Conservation (phyloP, 2,113 vertebrate genomes). For the Zapornia atra region DNA sequence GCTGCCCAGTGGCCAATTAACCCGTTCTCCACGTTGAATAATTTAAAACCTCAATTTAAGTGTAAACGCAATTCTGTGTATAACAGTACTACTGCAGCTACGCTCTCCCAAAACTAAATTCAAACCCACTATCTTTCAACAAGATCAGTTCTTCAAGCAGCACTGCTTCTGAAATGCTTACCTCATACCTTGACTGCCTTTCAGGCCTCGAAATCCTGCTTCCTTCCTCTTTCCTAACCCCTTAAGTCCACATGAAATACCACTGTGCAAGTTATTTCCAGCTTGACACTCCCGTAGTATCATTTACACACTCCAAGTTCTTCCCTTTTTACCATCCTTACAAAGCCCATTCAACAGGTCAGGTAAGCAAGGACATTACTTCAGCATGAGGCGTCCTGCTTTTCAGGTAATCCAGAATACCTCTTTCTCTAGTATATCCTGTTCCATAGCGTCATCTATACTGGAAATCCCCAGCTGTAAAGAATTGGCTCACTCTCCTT, state of each 20-base stretch:
- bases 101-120: background rate
- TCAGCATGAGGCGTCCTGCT: background rate
- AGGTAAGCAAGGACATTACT: background rate
- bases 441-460: background rate
- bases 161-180: background rate
- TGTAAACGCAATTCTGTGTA: background rate
- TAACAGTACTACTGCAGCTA: accelerated
- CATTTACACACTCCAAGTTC: background rate
- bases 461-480: background rate
- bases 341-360: background rate
- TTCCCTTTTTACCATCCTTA: background rate
- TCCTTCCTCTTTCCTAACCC: background rate
- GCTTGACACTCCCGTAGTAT: background rate
- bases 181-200: background rate
- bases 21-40: background rate
- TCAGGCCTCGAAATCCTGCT: background rate
- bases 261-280: background rate
- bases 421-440: background rate
- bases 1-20: background rate
- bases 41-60: background rate
- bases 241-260: background rate
- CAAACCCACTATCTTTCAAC: background rate
- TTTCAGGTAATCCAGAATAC: background rate
- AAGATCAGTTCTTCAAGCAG: background rate
- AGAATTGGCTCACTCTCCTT: background rate